Evolutionary conservation across 2,888 invertebrate species (phyloP).

Genomic region (Lamellibrachia satsuma): DNA sequence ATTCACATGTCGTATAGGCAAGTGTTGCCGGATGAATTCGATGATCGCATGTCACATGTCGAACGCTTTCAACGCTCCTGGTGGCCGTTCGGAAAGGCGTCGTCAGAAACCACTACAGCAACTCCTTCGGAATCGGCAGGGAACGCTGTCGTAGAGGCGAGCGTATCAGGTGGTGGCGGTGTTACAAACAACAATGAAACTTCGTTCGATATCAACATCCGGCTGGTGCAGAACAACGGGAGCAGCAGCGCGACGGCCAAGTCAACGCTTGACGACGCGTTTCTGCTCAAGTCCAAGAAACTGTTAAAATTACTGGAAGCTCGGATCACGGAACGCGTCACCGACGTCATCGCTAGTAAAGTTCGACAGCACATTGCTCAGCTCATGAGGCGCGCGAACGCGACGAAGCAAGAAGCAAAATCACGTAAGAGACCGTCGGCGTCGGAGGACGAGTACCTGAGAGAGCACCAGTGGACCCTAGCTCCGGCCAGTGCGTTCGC

Average conservation of each 20-base stretch:
- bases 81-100: neutral
- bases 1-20: neutral
- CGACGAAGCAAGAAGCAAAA: neutral
- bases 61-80: neutral
- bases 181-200: neutral
- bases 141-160: neutral
- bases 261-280: neutral
- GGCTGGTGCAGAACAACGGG: neutral
- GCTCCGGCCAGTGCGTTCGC: neutral
- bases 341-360: neutral
- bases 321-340: neutral
- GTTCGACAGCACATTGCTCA: neutral
- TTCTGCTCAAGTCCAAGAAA: neutral
- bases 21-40: neutral
- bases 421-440: neutral
- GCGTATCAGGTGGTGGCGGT: neutral
- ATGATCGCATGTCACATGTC: neutral
- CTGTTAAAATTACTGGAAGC: neutral
- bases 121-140: neutral
- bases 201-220: slow-evolving; percentile 3
- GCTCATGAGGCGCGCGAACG: neutral
- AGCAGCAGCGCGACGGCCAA: neutral
- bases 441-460: neutral
- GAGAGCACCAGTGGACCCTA: neutral
- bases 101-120: neutral